Percentiles rank a stretch among this genome's conserved stretches.
These are phyloP conservation scores for Drosophila teissieri DNA, from an alignment of 1,140 invertebrate species.

Conservation along the genomic window DNA sequence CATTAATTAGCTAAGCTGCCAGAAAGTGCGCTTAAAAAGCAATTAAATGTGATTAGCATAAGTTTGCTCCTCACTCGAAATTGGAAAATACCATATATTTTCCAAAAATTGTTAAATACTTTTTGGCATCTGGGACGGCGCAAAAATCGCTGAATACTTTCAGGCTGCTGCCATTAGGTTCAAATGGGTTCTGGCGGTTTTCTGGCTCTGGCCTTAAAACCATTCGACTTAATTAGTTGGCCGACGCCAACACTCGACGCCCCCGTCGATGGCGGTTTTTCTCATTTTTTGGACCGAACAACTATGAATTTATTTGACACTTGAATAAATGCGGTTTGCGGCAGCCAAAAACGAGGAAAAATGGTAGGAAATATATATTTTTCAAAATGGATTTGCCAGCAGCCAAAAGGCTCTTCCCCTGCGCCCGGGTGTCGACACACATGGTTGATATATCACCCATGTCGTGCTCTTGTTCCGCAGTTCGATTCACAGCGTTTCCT, in stretches of 20 bases:
- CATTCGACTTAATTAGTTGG: constrained; percentile 83
- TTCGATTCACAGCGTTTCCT: constrained; percentile 77
- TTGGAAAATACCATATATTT: constrained; percentile 18
- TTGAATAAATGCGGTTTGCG: constrained; percentile 83
- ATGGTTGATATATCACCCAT: constrained; percentile 71
- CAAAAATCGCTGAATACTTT: constrained; percentile 21
- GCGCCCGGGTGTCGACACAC: constrained; percentile 39
- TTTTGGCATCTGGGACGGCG: constrained; percentile 19
- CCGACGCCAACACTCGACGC: constrained; percentile 45
- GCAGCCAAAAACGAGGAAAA: constrained; percentile 70
- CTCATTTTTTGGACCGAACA: constrained; percentile 35
- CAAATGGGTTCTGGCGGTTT: constrained; percentile 44
- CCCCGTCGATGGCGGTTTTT: constrained; percentile 21
- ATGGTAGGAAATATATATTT: constrained; percentile 75
- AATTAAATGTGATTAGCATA: constrained; percentile 84
- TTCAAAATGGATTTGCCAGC: constrained; percentile 57
- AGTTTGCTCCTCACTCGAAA: constrained; percentile 53
- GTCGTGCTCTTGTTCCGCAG: constrained; percentile 64
- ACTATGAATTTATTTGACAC: constrained; percentile 84
- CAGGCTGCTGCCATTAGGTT: constrained; percentile 32
- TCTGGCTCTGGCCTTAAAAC: constrained; percentile 36
- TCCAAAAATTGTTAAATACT: constrained; percentile 58
- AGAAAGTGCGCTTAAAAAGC: constrained; percentile 82
- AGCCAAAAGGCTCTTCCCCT: constrained; percentile 34
- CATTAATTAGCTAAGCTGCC: constrained; percentile 74